Evolutionary conservation across 2,113 vertebrate species (phyloP).

Genomic region (Hippocampus barbouri): DNA sequence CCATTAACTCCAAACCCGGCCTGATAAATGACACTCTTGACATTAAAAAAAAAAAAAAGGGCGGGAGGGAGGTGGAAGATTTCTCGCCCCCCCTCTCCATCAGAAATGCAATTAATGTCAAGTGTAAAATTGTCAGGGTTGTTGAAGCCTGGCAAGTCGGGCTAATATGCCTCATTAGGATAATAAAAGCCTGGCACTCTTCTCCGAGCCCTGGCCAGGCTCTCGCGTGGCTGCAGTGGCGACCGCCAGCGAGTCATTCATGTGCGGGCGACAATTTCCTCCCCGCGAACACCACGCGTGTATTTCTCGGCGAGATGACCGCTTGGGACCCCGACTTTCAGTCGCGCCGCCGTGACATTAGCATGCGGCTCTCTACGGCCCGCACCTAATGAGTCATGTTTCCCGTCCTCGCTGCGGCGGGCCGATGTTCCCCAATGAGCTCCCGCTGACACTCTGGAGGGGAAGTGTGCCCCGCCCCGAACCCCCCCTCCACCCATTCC

Average conservation of each 20-base stretch:
- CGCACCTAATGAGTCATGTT: conserved; percentile 66
- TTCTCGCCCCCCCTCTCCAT: conserved; percentile 34
- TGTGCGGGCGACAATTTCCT: conserved; percentile 10
- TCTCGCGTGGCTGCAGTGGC: background rate
- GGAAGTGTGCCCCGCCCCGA: conserved; percentile 29
- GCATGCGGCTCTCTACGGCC: conserved; percentile 51
- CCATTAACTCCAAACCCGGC: conserved; percentile 51
- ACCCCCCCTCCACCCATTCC: conserved; percentile 14
- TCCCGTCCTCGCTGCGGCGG: conserved; percentile 45
- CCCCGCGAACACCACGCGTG: too few relatives aligned
- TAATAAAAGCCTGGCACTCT: conserved; percentile 61
- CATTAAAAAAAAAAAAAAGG: conserved; percentile 34
- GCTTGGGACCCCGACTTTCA: conserved; percentile 8
- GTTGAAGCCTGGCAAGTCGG: conserved; percentile 56
- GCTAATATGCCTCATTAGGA: conserved; percentile 67
- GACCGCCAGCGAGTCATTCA: conserved; percentile 22
- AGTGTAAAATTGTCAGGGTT: conserved; percentile 68
- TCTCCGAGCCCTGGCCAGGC: conserved; percentile 18
- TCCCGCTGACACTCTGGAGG: conserved; percentile 6
- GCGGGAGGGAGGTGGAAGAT: background rate
- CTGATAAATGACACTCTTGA: conserved; percentile 58
- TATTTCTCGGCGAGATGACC: conserved; percentile 14
- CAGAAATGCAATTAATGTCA: conserved; percentile 70
- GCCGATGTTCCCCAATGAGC: conserved; percentile 61
- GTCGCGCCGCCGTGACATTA: too few relatives aligned